Percentiles rank a stretch among this genome's conserved stretches.
These are phyloP conservation scores for Cirrhinus mrigala DNA, from an alignment of 2,797 vertebrate species.

Conservation along the genomic window DNA sequence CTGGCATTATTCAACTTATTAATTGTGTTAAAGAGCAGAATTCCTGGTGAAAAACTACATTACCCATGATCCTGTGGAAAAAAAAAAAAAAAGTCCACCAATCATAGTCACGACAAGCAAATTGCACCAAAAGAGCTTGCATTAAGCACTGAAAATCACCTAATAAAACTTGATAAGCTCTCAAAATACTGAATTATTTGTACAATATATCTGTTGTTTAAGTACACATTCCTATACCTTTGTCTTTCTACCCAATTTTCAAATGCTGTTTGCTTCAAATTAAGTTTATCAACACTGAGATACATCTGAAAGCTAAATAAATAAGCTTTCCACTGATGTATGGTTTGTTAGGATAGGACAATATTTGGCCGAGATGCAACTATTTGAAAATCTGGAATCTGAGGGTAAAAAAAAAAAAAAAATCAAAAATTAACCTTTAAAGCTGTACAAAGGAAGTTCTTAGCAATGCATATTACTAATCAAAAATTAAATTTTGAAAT, in stretches of 20 bases:
- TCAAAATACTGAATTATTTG: background rate
- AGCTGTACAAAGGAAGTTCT: no score
- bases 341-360: no score
- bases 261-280: background rate
- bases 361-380: no score
- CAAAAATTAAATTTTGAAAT: no score
- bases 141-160: background rate
- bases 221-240: background rate
- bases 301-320: no score
- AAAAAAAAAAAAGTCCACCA: background rate
- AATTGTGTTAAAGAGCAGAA: background rate
- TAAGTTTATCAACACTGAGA: no score
- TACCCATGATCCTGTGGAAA: background rate
- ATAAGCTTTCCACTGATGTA: no score
- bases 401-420: no score
- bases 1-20: background rate
- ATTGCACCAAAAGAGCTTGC: background rate
- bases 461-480: no score
- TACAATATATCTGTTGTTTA: background rate
- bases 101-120: background rate
- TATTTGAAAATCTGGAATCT: no score
- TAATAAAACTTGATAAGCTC: background rate
- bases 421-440: no score
- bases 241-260: background rate
- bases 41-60: background rate